Evolutionary conservation across 2,888 invertebrate species (phyloP), one percentile per base, ranked within the genome.

Genomic region (Desoria tigrina): DNA sequence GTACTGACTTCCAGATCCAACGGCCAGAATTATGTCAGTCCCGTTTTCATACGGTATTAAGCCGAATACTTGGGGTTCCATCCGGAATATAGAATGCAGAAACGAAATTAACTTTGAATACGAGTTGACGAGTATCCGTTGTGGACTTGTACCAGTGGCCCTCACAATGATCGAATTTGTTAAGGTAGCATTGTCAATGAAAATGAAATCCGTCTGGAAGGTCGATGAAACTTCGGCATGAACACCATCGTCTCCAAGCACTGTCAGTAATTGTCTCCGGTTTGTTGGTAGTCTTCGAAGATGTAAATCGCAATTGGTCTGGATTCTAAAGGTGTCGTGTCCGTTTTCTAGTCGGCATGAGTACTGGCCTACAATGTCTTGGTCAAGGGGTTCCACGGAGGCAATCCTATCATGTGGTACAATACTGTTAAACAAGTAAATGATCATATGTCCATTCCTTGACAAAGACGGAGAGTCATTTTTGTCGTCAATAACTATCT

Each of bases 391-490:
- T 80, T 89, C 90, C 0, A 96, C 90, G 80, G 94, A 87, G 7
- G 94, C 96, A 71, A 97, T 88, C 81, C 89, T 90, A n/a, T 90
- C 90, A 24, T 85, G 79, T 0, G 92, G 90, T 77, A 89, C 86
- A 68, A 85, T 84, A 61, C 87, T 88, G 77, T 92, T 89, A 77
- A 90, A 89, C 1, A 89, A 84, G 78, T 90, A 87, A 1, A 93
- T 87, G 57, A 90, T 81, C 23, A 93, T 86, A 77, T 90, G 90
- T 0, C 90, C 90, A 11, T 89, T 89, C 77, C 95, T 85, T 23
- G 93, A 85, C 1, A 87, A 86, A 0, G 94, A 94, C 16, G 94
- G 93, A 81, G 94, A 94, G 79, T 95, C 95, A 79, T 95, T 95
- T 7, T 93, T 93, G 81, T 95, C 94, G 73, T 93, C 83, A 70